Conservation (phyloP, 2,113 vertebrate genomes). For the Trichomycterus rosablanca region DNA sequence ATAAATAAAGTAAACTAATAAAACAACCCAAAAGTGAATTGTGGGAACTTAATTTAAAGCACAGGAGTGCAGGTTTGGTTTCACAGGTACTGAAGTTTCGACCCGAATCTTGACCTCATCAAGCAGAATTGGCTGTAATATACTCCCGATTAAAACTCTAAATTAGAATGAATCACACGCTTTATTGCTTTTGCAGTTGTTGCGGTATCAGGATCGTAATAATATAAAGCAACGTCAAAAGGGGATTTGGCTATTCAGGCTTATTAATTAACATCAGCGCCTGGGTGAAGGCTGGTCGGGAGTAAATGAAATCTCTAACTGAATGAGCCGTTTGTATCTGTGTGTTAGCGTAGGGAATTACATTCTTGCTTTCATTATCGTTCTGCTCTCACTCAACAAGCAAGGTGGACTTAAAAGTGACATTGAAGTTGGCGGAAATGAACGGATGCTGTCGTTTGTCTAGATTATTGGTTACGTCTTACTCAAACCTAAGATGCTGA, state of each 20-base stretch:
- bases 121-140: slow-evolving; percentile 36
- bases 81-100: too few relatives aligned
- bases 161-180: slow-evolving; percentile 48
- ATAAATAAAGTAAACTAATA: too few relatives aligned
- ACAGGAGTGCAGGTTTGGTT: neutral
- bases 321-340: slow-evolving; percentile 2
- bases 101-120: slow-evolving; percentile 25
- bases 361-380: too few relatives aligned
- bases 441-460: too few relatives aligned
- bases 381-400: too few relatives aligned
- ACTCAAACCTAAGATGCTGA: too few relatives aligned
- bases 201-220: slow-evolving; percentile 32
- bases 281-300: slow-evolving; percentile 27
- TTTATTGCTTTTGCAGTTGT: slow-evolving; percentile 52
- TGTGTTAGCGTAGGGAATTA: neutral
- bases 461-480: too few relatives aligned
- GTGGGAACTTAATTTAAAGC: neutral
- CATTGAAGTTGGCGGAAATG: too few relatives aligned
- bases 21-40: too few relatives aligned
- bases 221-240: slow-evolving; percentile 31
- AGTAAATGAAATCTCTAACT: slow-evolving; percentile 18
- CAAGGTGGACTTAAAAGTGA: too few relatives aligned
- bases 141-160: slow-evolving; percentile 37
- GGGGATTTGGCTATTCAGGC: slow-evolving; percentile 50
- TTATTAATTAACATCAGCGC: slow-evolving; percentile 44